Evolutionary conservation across 2,113 vertebrate species (phyloP).

Genomic region (Willisornis vidua): DNA sequence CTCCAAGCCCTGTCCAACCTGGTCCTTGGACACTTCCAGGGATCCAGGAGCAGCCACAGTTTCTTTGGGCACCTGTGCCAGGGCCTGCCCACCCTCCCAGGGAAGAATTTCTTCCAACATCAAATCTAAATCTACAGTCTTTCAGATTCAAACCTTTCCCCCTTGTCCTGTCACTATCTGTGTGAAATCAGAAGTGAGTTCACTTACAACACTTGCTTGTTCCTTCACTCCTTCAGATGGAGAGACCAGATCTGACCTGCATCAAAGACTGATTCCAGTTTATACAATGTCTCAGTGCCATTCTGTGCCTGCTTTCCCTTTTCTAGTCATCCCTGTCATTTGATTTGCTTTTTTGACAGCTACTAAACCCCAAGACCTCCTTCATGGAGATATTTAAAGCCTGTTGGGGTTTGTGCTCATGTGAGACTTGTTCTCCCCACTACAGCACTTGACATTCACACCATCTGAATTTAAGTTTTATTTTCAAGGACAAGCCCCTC

Average conservation of each 20-base stretch:
- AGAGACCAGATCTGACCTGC: not conserved
- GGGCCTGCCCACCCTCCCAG: accelerated
- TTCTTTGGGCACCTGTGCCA: not conserved
- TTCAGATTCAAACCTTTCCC: not conserved
- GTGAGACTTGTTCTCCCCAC: not conserved
- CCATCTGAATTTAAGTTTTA: not conserved
- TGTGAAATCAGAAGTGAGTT: not conserved
- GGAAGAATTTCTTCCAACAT: not conserved
- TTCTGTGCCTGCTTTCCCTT: not conserved
- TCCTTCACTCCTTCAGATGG: not conserved
- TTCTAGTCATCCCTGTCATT: not conserved
- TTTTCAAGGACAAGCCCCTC: not conserved
- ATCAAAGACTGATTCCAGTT: not conserved
- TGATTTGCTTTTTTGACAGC: not conserved
- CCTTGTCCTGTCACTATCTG: not conserved
- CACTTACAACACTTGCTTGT: not conserved
- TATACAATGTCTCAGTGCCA: not conserved
- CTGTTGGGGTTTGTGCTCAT: not conserved
- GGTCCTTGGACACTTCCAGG: not conserved
- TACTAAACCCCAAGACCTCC: not conserved
- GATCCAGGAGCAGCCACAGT: not conserved
- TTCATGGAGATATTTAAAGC: not conserved
- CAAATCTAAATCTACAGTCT: not conserved
- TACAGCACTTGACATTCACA: not conserved
- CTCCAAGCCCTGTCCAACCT: accelerated